Evolutionary conservation across 1,140 invertebrate genomes (phyloP).

Genomic region (Brachionus calyciflorus): DNA sequence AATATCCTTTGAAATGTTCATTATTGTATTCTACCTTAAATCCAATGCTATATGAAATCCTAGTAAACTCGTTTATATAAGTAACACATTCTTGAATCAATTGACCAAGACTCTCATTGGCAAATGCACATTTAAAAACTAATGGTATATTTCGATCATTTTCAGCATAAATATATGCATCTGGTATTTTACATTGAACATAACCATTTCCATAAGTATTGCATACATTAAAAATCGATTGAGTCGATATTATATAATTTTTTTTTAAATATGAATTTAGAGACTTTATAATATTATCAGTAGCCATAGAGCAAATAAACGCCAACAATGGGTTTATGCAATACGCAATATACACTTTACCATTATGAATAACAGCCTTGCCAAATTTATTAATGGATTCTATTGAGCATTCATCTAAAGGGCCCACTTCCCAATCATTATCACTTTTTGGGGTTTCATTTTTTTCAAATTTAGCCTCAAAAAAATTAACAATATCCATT

Average conservation of each 20-base stretch:
- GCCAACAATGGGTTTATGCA: background rate
- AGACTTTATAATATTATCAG: background rate
- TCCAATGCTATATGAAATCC: background rate
- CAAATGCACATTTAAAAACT: background rate
- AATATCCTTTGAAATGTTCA: background rate
- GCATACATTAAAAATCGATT: background rate
- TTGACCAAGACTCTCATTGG: background rate
- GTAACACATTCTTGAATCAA: background rate
- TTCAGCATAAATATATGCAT: background rate
- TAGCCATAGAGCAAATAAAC: background rate
- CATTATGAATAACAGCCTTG: background rate
- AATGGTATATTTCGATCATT: background rate
- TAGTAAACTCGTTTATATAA: background rate
- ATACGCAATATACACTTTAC: background rate
- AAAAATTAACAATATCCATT: slow-evolving; percentile 12
- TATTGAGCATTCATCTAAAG: background rate
- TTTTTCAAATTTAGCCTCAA: slow-evolving; percentile 9
- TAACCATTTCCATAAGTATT: background rate
- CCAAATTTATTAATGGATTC: slow-evolving; percentile 7
- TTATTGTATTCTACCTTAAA: background rate
- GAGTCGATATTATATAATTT: background rate
- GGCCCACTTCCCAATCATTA: background rate
- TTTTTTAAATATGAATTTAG: background rate
- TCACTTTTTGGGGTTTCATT: slow-evolving; percentile 10
- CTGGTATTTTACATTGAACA: background rate